A percentile compares a stretch with the other conserved stretches of the same genome.
Evolutionary conservation across 2,888 invertebrate species (phyloP).

Genomic region (Hyppa rectilinea): DNA sequence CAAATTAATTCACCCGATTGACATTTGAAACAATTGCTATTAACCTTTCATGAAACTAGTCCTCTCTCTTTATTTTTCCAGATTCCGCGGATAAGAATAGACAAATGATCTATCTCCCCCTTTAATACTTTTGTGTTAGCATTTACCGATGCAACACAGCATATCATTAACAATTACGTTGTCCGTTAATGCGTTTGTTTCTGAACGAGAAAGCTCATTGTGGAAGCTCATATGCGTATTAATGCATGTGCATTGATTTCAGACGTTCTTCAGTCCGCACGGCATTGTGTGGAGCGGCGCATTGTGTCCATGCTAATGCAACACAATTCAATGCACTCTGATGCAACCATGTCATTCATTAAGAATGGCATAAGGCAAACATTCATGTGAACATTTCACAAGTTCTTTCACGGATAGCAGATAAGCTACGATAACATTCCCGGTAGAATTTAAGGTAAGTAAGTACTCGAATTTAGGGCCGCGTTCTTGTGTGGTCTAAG

Average conservation of each 20-base stretch:
- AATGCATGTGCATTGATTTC: conserved; percentile 78
- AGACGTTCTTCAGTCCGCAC: conserved; percentile 72
- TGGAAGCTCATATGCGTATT: conserved; percentile 73
- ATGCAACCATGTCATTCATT: conserved; percentile 72
- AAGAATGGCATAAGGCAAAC: conserved; percentile 69
- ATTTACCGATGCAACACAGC: conserved; percentile 44
- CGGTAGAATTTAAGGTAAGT: conserved; percentile 38
- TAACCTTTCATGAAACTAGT: conserved; percentile 61
- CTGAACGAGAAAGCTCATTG: conserved; percentile 71
- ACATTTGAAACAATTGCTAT: conserved; percentile 81
- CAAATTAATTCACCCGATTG: conserved; percentile 77
- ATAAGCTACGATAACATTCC: conserved; percentile 61
- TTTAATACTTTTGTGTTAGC: conserved; percentile 28
- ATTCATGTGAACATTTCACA: conserved; percentile 63
- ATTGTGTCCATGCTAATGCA: conserved; percentile 81
- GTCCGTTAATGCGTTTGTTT: conserved; percentile 60
- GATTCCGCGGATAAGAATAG: conserved; percentile 26
- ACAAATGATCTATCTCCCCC: conserved; percentile 29
- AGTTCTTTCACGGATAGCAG: conserved; percentile 56
- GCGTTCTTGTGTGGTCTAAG: conserved; percentile 67
- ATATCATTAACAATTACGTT: conserved; percentile 67
- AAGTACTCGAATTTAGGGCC: conserved; percentile 40
- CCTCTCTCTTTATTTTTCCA: conserved; percentile 61
- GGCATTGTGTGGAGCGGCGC: conserved; percentile 67
- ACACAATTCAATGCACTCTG: conserved; percentile 73